Evolutionary conservation across 2,113 vertebrate species (phyloP).

Genomic region (Halichoerus grypus): DNA sequence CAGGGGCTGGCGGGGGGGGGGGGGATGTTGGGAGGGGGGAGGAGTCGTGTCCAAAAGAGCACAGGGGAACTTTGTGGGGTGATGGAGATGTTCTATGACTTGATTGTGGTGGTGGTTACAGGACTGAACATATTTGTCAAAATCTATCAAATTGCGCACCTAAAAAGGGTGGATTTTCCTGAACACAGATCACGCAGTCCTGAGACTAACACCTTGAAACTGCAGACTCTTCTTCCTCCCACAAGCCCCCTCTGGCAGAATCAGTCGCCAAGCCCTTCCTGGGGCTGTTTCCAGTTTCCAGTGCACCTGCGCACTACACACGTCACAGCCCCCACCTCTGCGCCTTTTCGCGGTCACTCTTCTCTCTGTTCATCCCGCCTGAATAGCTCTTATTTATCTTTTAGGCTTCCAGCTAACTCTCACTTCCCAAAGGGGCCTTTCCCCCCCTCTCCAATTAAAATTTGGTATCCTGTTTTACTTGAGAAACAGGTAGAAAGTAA

Average conservation of each 20-base stretch:
- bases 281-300: not conserved
- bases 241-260: not conserved
- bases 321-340: not conserved
- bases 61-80: not conserved
- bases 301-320: not conserved
- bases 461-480: not conserved
- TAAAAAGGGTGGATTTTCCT: slow-evolving; percentile 23
- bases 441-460: not conserved
- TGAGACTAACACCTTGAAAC: not conserved
- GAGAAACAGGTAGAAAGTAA: not conserved
- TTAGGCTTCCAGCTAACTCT: not conserved
- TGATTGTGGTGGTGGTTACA: not conserved
- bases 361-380: not conserved
- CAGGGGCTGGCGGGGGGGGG: not conserved
- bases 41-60: not conserved
- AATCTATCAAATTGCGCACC: not conserved
- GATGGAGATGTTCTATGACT: not conserved
- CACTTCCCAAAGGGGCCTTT: not conserved
- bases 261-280: not conserved
- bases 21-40: not conserved
- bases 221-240: not conserved
- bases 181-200: not conserved
- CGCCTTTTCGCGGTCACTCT: not conserved
- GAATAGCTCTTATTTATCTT: not conserved
- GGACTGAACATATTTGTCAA: not conserved